Conservation (phyloP, 2,797 vertebrate genomes). For the Coregonus sp. region DNA sequence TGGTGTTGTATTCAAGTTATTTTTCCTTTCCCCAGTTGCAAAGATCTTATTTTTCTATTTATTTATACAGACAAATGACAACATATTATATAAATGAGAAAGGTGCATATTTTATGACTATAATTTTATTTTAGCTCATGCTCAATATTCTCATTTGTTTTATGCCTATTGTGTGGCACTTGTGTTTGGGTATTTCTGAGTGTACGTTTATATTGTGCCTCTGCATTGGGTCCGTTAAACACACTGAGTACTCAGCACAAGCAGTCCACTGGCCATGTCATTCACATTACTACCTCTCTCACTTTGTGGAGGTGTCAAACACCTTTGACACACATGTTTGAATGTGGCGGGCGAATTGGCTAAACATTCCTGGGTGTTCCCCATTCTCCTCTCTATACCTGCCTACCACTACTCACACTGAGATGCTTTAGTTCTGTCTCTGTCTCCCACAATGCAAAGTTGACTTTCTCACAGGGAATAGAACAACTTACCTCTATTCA, state of each 20-base stretch:
- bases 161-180: neutral
- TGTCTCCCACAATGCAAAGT: slow-evolving; percentile 52
- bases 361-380: slow-evolving; percentile 78
- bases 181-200: slow-evolving; percentile 10
- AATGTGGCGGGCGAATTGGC: slow-evolving; percentile 69
- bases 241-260: slow-evolving; percentile 22
- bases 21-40: neutral
- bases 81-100: neutral
- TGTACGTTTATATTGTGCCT: neutral
- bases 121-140: neutral
- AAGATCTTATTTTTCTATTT: neutral
- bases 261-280: slow-evolving; percentile 26
- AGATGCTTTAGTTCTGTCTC: slow-evolving; percentile 49
- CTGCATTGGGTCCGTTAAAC: slow-evolving; percentile 11
- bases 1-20: neutral
- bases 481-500: neutral
- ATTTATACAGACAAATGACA: neutral
- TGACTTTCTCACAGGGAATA: slow-evolving; percentile 27
- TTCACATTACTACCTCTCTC: slow-evolving; percentile 55
- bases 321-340: slow-evolving; percentile 77
- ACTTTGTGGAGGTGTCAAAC: slow-evolving; percentile 72
- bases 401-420: slow-evolving; percentile 41
- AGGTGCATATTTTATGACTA: too few species aligned
- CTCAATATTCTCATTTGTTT: neutral
- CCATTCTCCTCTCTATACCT: slow-evolving; percentile 56